Base-by-base conservation (phyloP, 2,888 invertebrate genomes). In the Hirtodrosophila trivittata region DNA sequence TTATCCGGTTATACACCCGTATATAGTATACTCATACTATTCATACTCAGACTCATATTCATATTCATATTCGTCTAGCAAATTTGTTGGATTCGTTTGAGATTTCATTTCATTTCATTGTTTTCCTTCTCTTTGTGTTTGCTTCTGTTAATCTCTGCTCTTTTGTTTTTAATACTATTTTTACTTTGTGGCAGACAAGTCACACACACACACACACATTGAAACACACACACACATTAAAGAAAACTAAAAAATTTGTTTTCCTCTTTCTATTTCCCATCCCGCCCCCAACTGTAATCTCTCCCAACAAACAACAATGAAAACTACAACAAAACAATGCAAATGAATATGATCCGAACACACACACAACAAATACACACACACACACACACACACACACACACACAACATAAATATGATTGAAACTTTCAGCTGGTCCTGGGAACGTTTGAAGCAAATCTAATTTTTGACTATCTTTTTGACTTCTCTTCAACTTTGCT, bases 401-500 rank as follows among this genome's bases (percentile, higher is more conserved):
- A 28, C 26, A 54, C 3, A 49, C 26, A 26, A 66, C 28, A 25
- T 30, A 62, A 51, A 64, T 56, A 42, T 63, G 58, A 66, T 59
- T 66, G 55, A 69, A 71, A 69, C 71, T 78, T 76, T 84, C 87
- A 90, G 89, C 83, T 90, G 89, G 89, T 89, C 89, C 77, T 90
- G 90, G 89, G 88, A 91, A 82, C 89, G 88, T 75, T 88, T 91
- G 80, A 90, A 90, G 85, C 86, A 90, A 89, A 90, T 90, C 89
- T 91, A 91, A 91, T 90, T 21, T 21, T 21, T 21, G 18, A 21
- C 18, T 21, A 21, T 21, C 18, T 21, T 21, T 21, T 87, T 75
- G 76, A 83, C 74, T 78, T 77, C 77, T 60, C 87, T 71, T 86
- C 78, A 81, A 70, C 83, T 76, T 68, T 77, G 66, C 70, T 75